A percentile compares a stretch with the other conserved stretches of the same genome.
These are phyloP conservation scores for Pinctada fucata DNA, from an alignment of 2,888 invertebrate species.

Conservation along the genomic window DNA sequence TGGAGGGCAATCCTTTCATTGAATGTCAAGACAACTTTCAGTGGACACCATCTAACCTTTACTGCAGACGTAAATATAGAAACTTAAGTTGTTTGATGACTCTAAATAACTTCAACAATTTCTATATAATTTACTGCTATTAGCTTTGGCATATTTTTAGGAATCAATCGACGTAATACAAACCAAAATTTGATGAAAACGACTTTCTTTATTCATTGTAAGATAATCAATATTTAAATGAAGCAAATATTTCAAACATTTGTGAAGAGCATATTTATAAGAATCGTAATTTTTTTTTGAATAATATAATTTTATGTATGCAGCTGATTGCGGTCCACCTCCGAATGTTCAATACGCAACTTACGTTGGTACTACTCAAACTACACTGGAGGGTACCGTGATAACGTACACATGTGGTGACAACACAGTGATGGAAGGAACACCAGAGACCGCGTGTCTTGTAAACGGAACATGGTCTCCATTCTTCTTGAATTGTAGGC, in stretches of 20 bases:
- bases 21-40: slow-evolving; percentile 2
- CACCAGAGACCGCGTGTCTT: neutral
- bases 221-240: too few relatives aligned
- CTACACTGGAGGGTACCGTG: neutral
- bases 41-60: slow-evolving; percentile 18
- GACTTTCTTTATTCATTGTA: too few relatives aligned
- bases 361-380: too few relatives aligned
- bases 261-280: too few relatives aligned
- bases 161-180: too few relatives aligned
- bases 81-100: too few relatives aligned
- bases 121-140: neutral
- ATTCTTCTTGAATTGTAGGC: slow-evolving; percentile 7
- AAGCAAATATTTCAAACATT: too few relatives aligned
- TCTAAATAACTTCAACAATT: neutral
- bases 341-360: neutral
- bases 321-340: neutral
- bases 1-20: slow-evolving; percentile 4
- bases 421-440: slow-evolving; percentile 13
- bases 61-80: slow-evolving; percentile 20
- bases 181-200: too few relatives aligned
- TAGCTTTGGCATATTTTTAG: too few relatives aligned
- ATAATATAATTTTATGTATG: too few relatives aligned
- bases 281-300: too few relatives aligned
- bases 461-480: slow-evolving; percentile 9
- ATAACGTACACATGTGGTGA: slow-evolving; percentile 1